phyloP scores from a whole-genome alignment of 1,140 invertebrate species.

The Sycobia sp. region DNA sequence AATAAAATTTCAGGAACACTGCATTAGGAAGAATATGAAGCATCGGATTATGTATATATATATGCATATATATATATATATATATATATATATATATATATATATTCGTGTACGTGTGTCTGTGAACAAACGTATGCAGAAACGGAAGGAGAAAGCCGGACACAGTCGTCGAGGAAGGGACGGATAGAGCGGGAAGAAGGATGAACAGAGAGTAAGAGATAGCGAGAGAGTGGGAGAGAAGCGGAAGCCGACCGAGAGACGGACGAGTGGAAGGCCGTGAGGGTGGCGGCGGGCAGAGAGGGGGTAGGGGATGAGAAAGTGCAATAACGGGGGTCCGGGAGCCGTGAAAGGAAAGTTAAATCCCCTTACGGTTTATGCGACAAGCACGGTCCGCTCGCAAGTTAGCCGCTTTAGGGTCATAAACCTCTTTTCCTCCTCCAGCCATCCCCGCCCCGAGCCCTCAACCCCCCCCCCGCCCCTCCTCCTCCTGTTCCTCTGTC shows the following conservation, averaged over 20 bases:
- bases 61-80: too few relatives aligned
- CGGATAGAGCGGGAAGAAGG: too few relatives aligned
- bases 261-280: background rate
- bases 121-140: too few relatives aligned
- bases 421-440: constrained; percentile 46
- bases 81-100: too few relatives aligned
- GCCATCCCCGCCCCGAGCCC: constrained; percentile 38
- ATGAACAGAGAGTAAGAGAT: constrained; percentile 26
- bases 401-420: constrained; percentile 56
- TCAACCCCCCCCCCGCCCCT: background rate
- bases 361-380: constrained; percentile 60
- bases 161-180: too few relatives aligned
- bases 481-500: constrained; percentile 33
- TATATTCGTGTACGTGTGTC: too few relatives aligned
- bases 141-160: too few relatives aligned
- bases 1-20: too few relatives aligned
- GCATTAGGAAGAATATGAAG: too few relatives aligned
- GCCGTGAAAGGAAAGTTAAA: constrained; percentile 59
- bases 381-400: constrained; percentile 52
- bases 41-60: too few relatives aligned
- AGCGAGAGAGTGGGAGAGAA: constrained; percentile 36
- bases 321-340: constrained; percentile 53
- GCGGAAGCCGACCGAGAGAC: constrained; percentile 13
- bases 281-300: constrained; percentile 17
- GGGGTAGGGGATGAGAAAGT: constrained; percentile 31